Evolutionary conservation across 2,888 invertebrate genomes (phyloP).

Genomic region (Drosophila incognita): DNA sequence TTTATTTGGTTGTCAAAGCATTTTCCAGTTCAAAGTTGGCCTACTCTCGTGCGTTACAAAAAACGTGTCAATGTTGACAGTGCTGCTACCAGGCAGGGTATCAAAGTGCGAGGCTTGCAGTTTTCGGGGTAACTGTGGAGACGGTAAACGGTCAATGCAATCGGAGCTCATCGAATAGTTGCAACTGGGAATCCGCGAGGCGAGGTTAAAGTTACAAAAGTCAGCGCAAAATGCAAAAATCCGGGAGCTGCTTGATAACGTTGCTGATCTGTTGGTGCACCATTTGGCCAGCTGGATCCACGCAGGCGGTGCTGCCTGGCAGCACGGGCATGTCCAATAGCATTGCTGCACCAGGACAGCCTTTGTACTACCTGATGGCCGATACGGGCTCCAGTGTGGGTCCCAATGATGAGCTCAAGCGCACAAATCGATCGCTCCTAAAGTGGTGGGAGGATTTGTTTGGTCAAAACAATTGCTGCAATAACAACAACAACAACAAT

Average conservation of each 20-base stretch:
- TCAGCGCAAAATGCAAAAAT: slow-evolving; percentile 49
- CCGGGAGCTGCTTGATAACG: slow-evolving; percentile 22
- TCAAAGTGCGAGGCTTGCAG: slow-evolving; percentile 41
- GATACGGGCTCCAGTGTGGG: slow-evolving; percentile 68
- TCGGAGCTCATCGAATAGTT: slow-evolving; percentile 59
- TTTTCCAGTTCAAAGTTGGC: background rate
- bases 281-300: slow-evolving; percentile 2
- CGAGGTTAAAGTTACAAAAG: slow-evolving; percentile 59
- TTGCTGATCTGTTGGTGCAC: slow-evolving; percentile 9
- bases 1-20: background rate
- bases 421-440: slow-evolving; percentile 68
- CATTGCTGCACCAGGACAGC: slow-evolving; percentile 54
- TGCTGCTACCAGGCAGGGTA: slow-evolving; percentile 16
- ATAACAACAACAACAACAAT: slow-evolving; percentile 41
- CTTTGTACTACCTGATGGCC: slow-evolving; percentile 66
- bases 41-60: background rate
- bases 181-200: slow-evolving; percentile 54
- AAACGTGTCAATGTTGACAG: background rate
- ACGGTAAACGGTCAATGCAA: slow-evolving; percentile 43
- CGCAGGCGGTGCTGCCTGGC: slow-evolving; percentile 3
- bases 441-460: slow-evolving; percentile 76
- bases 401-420: slow-evolving; percentile 59
- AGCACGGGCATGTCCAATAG: slow-evolving; percentile 30
- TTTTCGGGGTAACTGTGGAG: slow-evolving; percentile 29
- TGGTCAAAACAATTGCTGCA: slow-evolving; percentile 55